phyloP scores from a whole-genome alignment of 2,888 invertebrate genomes.

The Watsonalla binaria region DNA sequence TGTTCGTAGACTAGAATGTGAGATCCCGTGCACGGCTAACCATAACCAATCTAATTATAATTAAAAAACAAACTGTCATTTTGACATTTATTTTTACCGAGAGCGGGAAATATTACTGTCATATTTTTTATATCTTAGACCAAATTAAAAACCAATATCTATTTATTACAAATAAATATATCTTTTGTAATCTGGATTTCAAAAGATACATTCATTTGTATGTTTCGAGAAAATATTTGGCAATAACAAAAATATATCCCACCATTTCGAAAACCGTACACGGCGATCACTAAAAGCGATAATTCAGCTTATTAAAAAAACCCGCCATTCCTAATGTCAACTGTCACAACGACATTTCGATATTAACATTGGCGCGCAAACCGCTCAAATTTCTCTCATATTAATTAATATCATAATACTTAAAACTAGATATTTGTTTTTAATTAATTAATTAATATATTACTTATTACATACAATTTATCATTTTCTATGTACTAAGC shows the following conservation, averaged over 20 bases:
- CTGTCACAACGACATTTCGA: slow-evolving; percentile 8
- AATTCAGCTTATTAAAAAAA: slow-evolving; percentile 21
- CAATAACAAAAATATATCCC: not conserved
- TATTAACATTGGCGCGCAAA: slow-evolving; percentile 22
- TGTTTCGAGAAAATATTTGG: too few relatives aligned
- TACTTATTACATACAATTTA: slow-evolving; percentile 56
- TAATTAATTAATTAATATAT: slow-evolving; percentile 28
- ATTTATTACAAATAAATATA: too few relatives aligned
- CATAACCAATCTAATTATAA: slow-evolving; percentile 10
- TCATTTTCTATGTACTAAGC: slow-evolving; percentile 51
- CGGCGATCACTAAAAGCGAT: slow-evolving; percentile 28
- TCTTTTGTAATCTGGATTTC: too few relatives aligned
- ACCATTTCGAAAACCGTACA: slow-evolving; percentile 24
- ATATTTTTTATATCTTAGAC: too few relatives aligned
- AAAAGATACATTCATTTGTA: too few relatives aligned
- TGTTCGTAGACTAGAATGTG: slow-evolving; percentile 56
- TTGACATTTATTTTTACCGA: not conserved
- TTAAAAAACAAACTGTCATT: slow-evolving; percentile 11
- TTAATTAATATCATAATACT: slow-evolving; percentile 57
- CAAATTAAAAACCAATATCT: too few relatives aligned
- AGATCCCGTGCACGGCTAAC: slow-evolving; percentile 28
- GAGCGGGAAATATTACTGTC: not conserved
- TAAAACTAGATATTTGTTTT: slow-evolving; percentile 47
- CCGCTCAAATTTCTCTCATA: slow-evolving; percentile 37
- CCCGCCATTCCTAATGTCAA: slow-evolving; percentile 17